Evolutionary conservation across 2,113 vertebrate genomes (phyloP).

Genomic region (Amblyopsis rosae): DNA sequence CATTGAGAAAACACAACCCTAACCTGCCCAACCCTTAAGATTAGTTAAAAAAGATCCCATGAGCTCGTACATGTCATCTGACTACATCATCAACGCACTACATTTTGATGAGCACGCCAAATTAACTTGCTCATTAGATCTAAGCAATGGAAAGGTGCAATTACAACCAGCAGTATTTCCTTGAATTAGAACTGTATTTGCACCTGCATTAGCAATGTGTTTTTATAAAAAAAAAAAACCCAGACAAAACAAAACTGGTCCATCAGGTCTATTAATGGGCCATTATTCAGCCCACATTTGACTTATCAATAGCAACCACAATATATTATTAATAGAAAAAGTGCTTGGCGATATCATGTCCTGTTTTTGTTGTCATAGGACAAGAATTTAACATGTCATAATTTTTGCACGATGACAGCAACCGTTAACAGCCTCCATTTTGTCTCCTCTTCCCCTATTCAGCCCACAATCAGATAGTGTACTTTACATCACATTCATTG

Average conservation of each 20-base stretch:
- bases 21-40: not conserved
- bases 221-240: not conserved
- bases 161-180: conserved; percentile 54
- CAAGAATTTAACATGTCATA: conserved; percentile 17
- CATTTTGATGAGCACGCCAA: conserved; percentile 36
- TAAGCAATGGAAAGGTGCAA: conserved; percentile 64
- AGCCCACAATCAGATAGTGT: not conserved
- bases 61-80: conserved; percentile 22
- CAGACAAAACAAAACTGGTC: conserved; percentile 32
- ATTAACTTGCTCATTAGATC: conserved; percentile 38
- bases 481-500: not conserved
- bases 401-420: conserved; percentile 15
- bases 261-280: conserved; percentile 24
- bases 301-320: conserved; percentile 38
- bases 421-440: conserved; percentile 15
- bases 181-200: conserved; percentile 47
- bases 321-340: conserved; percentile 75
- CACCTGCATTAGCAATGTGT: too few relatives aligned
- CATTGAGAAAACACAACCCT: conserved; percentile 2
- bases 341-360: conserved; percentile 72
- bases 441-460: conserved; percentile 4
- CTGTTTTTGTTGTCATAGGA: conserved; percentile 35
- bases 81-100: conserved; percentile 67
- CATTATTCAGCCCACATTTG: conserved; percentile 31
- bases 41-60: conserved; percentile 23